These are phyloP conservation scores for Poecilus cupreus DNA, from an alignment of 2,888 invertebrate species.

Conservation along the genomic window DNA sequence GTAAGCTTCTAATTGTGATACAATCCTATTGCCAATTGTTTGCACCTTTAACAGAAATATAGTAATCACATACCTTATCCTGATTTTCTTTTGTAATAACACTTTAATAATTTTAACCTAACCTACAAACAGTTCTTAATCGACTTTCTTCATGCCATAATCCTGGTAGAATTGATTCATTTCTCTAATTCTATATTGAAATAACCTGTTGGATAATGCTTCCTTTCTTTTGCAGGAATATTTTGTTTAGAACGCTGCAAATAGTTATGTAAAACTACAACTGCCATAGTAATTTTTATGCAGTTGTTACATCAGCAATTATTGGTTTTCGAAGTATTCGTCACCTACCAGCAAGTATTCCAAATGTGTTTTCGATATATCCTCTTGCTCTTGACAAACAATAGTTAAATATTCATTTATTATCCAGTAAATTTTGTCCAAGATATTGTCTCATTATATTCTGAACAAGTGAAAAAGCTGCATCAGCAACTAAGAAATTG, in stretches of 20 bases:
- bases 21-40: not conserved
- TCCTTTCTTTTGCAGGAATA: not conserved
- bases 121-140: not conserved
- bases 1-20: not conserved
- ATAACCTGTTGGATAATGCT: conserved; percentile 32
- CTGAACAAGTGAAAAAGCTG: conserved; percentile 55
- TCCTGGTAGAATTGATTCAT: not conserved
- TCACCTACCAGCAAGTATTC: conserved; percentile 56
- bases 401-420: conserved; percentile 48
- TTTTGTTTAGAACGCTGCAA: conserved; percentile 52
- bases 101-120: conserved; percentile 20
- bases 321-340: conserved; percentile 27
- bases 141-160: not conserved
- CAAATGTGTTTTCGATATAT: conserved; percentile 43
- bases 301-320: conserved; percentile 41
- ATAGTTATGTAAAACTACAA: conserved; percentile 60
- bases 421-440: conserved; percentile 5
- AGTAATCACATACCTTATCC: not conserved
- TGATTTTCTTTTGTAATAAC: not conserved
- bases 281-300: conserved; percentile 53
- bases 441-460: conserved; percentile 56
- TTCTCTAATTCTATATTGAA: not conserved
- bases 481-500: conserved; percentile 58
- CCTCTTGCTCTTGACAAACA: conserved; percentile 28
- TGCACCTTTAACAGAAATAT: not conserved